Evolutionary conservation across 2,888 invertebrate species (phyloP), one percentile per base, ranked within the genome.

Genomic region (Drosophila mimetica): DNA sequence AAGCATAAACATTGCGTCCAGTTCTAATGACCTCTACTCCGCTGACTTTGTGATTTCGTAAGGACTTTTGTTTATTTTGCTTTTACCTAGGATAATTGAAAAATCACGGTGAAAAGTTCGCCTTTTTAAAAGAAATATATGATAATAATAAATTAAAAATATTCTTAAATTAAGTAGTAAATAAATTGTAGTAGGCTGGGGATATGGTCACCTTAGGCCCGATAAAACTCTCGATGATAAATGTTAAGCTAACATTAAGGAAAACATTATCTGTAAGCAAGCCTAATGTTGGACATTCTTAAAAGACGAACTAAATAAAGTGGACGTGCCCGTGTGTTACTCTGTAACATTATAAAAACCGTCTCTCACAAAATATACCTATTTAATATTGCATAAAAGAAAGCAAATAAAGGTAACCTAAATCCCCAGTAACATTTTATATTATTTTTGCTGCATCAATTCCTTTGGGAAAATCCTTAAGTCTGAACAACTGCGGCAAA

Each of bases 1-100:
- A 69, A 42, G 34, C 59, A 60, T 60, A 60, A 37, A 46, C 41
- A 60, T 59, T 60, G 44, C 2, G 25, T 37, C 60, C 60, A 28
- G 25, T 55, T 22, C 37, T 46, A 41, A 36, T 28, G 39, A 50
- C 41, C 20, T 11, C 8, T 16, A 16, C 32, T 30, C 25, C 13
- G 41, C 64, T 61, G 60, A 34, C 39, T 60, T 48, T 7, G n/a
- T 18, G 32, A 6, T 60, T 59, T 30, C 4, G 5, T n/a, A 8
- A 8, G 16, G 30, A 54, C 16, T 5, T 28, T 16, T 11, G 5
- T 28, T 28, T 16, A 11, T 22, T 13, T 7, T 13, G 20, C 13
- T 20, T n/a, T 3, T 13, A 20, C n/a, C 20, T 14, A 25, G 25
- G 14, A 25, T 25, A 25, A 25, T 42, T 42, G 13, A 41, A 20